Percentiles rank a stretch among this genome's conserved stretches.
Evolutionary conservation across 1,140 invertebrate genomes (phyloP).

Genomic region (Manduca sexta): DNA sequence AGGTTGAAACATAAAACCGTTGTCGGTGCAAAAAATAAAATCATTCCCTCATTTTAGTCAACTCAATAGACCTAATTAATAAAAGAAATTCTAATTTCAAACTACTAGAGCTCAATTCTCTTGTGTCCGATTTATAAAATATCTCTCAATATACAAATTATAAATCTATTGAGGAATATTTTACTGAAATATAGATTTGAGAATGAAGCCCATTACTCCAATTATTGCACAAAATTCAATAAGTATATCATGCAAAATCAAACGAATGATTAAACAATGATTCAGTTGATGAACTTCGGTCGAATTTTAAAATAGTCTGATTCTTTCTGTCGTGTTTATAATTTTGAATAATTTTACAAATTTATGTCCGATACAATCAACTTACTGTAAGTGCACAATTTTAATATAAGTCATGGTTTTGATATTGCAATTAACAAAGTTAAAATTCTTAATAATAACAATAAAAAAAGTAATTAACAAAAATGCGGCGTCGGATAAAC

Average conservation of each 20-base stretch:
- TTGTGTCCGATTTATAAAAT: too few relatives aligned
- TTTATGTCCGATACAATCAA: slow-evolving; percentile 23
- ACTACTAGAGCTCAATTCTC: neutral
- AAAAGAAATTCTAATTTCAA: slow-evolving; percentile 47
- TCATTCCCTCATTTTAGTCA: slow-evolving; percentile 36
- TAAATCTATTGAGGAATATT: too few relatives aligned
- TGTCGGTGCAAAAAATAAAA: slow-evolving; percentile 37
- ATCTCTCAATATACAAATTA: too few relatives aligned
- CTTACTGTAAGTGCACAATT: slow-evolving; percentile 28
- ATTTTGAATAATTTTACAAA: neutral
- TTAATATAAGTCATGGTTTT: slow-evolving; percentile 28
- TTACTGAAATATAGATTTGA: too few relatives aligned
- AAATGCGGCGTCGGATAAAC: slow-evolving; percentile 51
- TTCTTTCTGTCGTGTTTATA: neutral
- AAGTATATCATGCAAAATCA: slow-evolving; percentile 59
- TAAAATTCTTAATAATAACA: slow-evolving; percentile 73
- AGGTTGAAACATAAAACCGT: slow-evolving; percentile 26
- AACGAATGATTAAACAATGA: slow-evolving; percentile 16
- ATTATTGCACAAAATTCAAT: slow-evolving; percentile 64
- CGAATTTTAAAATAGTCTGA: slow-evolving; percentile 6
- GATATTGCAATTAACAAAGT: slow-evolving; percentile 67
- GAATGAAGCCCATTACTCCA: neutral
- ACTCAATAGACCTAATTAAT: slow-evolving; percentile 41
- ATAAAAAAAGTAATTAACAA: slow-evolving; percentile 71
- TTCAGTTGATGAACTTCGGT: slow-evolving; percentile 1